A percentile compares a stretch with the other conserved stretches of the same genome.
These are phyloP conservation scores for Gasterosteus aculeatus DNA, from an alignment of 2,113 vertebrate genomes.

Conservation along the genomic window DNA sequence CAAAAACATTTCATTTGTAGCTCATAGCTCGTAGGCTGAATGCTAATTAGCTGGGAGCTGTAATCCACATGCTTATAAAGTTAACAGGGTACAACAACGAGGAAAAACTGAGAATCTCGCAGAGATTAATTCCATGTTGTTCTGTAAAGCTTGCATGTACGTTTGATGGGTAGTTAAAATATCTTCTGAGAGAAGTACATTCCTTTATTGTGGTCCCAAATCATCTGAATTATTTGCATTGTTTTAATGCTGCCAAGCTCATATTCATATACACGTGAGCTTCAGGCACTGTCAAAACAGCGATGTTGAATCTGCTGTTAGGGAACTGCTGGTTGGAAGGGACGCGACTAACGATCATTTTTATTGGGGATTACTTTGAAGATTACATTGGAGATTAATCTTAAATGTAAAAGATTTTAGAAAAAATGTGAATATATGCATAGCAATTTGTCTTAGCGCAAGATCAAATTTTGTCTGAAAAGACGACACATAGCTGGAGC, in stretches of 20 bases:
- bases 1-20: slow-evolving; percentile 50
- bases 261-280: slow-evolving; percentile 16
- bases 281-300: slow-evolving; percentile 13
- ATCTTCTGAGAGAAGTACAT: slow-evolving; percentile 13
- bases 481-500: not conserved
- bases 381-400: not conserved
- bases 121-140: slow-evolving; percentile 52
- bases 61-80: slow-evolving; percentile 55
- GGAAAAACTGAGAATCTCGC: slow-evolving; percentile 38
- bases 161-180: slow-evolving; percentile 35
- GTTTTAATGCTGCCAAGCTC: slow-evolving; percentile 15
- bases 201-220: slow-evolving; percentile 21
- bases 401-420: not conserved
- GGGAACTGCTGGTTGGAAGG: slow-evolving; percentile 4
- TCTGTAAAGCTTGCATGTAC: slow-evolving; percentile 36
- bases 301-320: not conserved
- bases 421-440: not conserved
- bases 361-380: not conserved
- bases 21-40: slow-evolving; percentile 39
- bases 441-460: not conserved
- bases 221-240: slow-evolving; percentile 25
- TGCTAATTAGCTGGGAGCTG: slow-evolving; percentile 64
- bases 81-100: slow-evolving; percentile 29
- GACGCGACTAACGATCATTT: not conserved
- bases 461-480: not conserved